phyloP scores from a whole-genome alignment of 2,113 vertebrate genomes.

The Alaudala cheleensis region DNA sequence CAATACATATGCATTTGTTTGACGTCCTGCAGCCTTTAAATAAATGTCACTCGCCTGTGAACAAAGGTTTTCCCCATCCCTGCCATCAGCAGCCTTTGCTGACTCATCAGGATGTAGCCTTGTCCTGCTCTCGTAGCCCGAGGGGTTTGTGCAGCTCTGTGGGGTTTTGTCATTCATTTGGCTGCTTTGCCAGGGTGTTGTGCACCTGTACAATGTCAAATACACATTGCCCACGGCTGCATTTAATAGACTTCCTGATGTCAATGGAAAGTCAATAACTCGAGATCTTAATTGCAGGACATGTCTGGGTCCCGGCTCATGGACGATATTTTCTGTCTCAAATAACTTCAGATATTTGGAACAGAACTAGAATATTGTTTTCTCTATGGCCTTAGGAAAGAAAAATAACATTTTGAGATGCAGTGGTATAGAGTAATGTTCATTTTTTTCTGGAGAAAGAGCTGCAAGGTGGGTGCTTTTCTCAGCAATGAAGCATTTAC shows the following conservation, averaged over 20 bases:
- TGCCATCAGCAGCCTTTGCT: background rate
- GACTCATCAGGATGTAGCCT: background rate
- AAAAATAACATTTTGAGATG: background rate
- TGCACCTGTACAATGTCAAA: conserved; percentile 37
- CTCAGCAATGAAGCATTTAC: background rate
- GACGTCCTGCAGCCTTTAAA: background rate
- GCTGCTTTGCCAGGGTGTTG: background rate
- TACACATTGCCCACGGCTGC: conserved; percentile 34
- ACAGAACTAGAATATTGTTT: background rate
- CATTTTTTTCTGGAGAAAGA: background rate
- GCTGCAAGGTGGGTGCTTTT: background rate
- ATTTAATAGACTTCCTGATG: conserved; percentile 48
- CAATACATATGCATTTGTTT: background rate
- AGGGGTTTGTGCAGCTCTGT: conserved; percentile 12
- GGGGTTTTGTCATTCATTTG: background rate
- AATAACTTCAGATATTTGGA: background rate
- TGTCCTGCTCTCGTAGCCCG: background rate
- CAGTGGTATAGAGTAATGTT: background rate
- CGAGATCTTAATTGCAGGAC: conserved; percentile 35
- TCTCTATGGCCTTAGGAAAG: background rate
- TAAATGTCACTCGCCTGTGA: background rate
- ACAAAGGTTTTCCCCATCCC: background rate
- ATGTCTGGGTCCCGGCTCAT: background rate
- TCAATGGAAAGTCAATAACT: conserved; percentile 44
- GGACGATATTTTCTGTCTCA: background rate